phyloP scores from a whole-genome alignment of 1,140 invertebrate species.

The Stegodyphus dumicola region DNA sequence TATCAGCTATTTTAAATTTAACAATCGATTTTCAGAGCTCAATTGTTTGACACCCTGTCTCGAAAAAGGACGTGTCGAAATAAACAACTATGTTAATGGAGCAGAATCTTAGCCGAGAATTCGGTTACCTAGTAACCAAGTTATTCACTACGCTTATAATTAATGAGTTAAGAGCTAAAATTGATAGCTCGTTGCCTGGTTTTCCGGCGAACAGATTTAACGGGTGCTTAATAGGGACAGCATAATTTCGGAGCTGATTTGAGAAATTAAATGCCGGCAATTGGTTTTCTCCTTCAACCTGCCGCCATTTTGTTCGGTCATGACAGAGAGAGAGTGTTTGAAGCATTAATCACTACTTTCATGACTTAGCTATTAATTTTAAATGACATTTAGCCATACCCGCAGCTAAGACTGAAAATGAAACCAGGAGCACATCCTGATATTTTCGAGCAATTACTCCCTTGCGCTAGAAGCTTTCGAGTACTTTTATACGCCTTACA shows the following conservation, averaged over 20 bases:
- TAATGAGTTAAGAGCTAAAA: slow-evolving; percentile 40
- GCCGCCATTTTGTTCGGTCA: slow-evolving; percentile 36
- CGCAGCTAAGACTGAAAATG: slow-evolving; percentile 25
- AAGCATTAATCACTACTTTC: slow-evolving; percentile 37
- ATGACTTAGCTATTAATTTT: slow-evolving; percentile 42
- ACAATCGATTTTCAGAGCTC: too few species aligned
- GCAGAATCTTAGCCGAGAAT: slow-evolving; percentile 20
- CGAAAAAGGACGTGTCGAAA: neutral
- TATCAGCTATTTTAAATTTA: too few species aligned
- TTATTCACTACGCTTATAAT: slow-evolving; percentile 37
- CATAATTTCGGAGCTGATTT: slow-evolving; percentile 33
- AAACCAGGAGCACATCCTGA: slow-evolving; percentile 11
- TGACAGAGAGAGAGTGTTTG: slow-evolving; percentile 12
- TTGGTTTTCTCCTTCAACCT: slow-evolving; percentile 25
- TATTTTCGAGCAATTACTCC: slow-evolving; percentile 17
- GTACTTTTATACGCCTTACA: too few species aligned
- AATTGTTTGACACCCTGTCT: too few species aligned
- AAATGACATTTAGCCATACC: slow-evolving; percentile 33
- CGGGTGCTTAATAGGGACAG: slow-evolving; percentile 40
- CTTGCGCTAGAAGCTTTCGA: too few species aligned
- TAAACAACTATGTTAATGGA: neutral
- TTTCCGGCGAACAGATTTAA: slow-evolving; percentile 37
- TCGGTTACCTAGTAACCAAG: slow-evolving; percentile 35
- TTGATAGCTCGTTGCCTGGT: slow-evolving; percentile 41
- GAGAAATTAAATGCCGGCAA: slow-evolving; percentile 50